A percentile compares a stretch with the other conserved stretches of the same genome.
Evolutionary conservation across 2,113 vertebrate genomes (phyloP).

Genomic region (Zeus faber): DNA sequence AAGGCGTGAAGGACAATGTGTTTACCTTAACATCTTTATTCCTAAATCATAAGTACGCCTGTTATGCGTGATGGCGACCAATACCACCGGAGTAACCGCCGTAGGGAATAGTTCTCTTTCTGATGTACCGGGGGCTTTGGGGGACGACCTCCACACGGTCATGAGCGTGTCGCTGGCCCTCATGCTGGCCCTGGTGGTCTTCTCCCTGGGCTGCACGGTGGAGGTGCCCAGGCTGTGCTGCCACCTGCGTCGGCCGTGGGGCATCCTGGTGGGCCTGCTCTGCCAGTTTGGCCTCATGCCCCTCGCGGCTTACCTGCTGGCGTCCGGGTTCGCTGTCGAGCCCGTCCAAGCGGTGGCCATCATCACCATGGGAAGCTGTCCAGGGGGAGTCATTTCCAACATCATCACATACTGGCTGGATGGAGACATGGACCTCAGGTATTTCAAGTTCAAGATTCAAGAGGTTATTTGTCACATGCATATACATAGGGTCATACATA

Average conservation of each 20-base stretch:
- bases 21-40: too few relatives aligned
- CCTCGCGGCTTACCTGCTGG: constrained; percentile 61
- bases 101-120: constrained; percentile 14
- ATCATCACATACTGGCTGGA: constrained; percentile 73
- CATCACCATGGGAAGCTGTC: constrained; percentile 68
- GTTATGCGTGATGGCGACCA: not conserved
- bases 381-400: constrained; percentile 68
- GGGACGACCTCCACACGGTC: constrained; percentile 22
- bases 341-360: constrained; percentile 59
- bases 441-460: too few relatives aligned
- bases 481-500: too few relatives aligned
- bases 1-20: too few relatives aligned
- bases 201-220: constrained; percentile 70
- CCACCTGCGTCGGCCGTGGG: constrained; percentile 67
- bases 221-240: constrained; percentile 54
- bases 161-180: constrained; percentile 27
- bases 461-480: too few relatives aligned
- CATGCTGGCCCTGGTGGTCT: constrained; percentile 62
- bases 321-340: constrained; percentile 46
- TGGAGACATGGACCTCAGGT: constrained; percentile 79
- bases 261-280: constrained; percentile 59
- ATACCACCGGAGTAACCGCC: not conserved
- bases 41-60: too few relatives aligned
- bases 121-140: fast-evolving
- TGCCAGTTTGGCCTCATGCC: constrained; percentile 77